Percentiles rank a stretch among this genome's conserved stretches.
phyloP scores from a whole-genome alignment of 2,888 invertebrate genomes.

The Carterocephalus palaemon region DNA sequence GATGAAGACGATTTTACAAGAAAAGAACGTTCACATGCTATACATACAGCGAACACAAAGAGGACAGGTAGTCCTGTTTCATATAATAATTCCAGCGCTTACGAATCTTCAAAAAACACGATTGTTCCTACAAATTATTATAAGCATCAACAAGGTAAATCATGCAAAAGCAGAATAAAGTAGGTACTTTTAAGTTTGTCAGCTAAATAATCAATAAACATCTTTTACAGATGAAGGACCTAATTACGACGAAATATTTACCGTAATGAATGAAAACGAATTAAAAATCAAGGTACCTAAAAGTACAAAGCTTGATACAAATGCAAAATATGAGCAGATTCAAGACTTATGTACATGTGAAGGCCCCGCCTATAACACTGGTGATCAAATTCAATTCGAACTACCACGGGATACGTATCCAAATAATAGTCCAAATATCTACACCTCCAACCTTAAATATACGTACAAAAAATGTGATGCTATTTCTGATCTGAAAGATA shows the following conservation, averaged over 20 bases:
- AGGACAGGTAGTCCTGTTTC: constrained; percentile 48
- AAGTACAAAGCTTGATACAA: constrained; percentile 56
- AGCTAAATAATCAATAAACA: background rate
- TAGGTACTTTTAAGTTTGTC: background rate
- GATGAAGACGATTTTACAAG: constrained; percentile 59
- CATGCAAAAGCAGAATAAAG: background rate
- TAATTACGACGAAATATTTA: constrained; percentile 68
- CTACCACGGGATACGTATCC: constrained; percentile 52
- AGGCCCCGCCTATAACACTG: constrained; percentile 55
- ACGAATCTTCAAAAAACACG: constrained; percentile 35
- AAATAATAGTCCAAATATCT: constrained; percentile 46
- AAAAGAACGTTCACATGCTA: constrained; percentile 37
- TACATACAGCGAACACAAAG: constrained; percentile 30
- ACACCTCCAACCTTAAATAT: constrained; percentile 62
- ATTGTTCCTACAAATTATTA: constrained; percentile 23
- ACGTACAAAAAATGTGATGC: constrained; percentile 52
- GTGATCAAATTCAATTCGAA: constrained; percentile 69
- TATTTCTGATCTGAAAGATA: constrained; percentile 40
- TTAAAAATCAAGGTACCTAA: constrained; percentile 70
- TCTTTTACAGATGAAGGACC: constrained; percentile 41
- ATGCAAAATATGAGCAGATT: constrained; percentile 60
- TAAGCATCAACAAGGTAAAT: constrained; percentile 30
- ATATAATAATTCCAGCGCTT: constrained; percentile 39
- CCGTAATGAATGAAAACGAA: constrained; percentile 69
- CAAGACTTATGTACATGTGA: constrained; percentile 67